phyloP scores from a whole-genome alignment of 2,888 invertebrate genomes.

The Zaprionus obscuricornis region DNA sequence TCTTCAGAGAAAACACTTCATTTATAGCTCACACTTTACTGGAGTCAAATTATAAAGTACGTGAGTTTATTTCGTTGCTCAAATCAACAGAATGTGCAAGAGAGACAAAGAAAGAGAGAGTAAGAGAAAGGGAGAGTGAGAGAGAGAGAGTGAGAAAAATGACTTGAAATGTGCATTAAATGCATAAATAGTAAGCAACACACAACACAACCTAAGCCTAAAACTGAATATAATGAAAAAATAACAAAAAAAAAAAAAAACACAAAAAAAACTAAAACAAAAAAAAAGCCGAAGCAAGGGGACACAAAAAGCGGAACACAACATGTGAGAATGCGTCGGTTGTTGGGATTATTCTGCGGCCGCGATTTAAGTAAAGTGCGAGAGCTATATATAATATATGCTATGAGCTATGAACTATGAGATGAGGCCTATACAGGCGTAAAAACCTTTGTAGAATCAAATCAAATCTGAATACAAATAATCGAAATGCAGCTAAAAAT shows the following conservation, averaged over 20 bases:
- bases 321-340: slow-evolving; percentile 63
- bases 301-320: slow-evolving; percentile 34
- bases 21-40: slow-evolving; percentile 41
- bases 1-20: slow-evolving; percentile 38
- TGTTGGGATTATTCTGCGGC: slow-evolving; percentile 69
- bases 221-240: neutral
- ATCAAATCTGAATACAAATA: slow-evolving; percentile 39
- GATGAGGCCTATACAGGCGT: too few species aligned
- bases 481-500: slow-evolving; percentile 58
- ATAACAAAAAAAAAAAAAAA: neutral
- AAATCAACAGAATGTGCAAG: neutral
- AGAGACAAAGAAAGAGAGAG: neutral
- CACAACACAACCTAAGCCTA: slow-evolving; percentile 14
- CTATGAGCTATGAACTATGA: too few species aligned
- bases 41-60: slow-evolving; percentile 51
- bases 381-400: too few species aligned
- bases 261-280: neutral
- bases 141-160: slow-evolving; percentile 30
- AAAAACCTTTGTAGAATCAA: too few species aligned
- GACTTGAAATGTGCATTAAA: slow-evolving; percentile 61
- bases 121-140: slow-evolving; percentile 16
- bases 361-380: too few species aligned
- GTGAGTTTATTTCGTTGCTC: slow-evolving; percentile 58
- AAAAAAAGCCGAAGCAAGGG: slow-evolving; percentile 2
- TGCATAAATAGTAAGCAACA: slow-evolving; percentile 46